These are phyloP conservation scores for Tenthredo amoena DNA, from an alignment of 2,888 invertebrate genomes.

Conservation along the genomic window DNA sequence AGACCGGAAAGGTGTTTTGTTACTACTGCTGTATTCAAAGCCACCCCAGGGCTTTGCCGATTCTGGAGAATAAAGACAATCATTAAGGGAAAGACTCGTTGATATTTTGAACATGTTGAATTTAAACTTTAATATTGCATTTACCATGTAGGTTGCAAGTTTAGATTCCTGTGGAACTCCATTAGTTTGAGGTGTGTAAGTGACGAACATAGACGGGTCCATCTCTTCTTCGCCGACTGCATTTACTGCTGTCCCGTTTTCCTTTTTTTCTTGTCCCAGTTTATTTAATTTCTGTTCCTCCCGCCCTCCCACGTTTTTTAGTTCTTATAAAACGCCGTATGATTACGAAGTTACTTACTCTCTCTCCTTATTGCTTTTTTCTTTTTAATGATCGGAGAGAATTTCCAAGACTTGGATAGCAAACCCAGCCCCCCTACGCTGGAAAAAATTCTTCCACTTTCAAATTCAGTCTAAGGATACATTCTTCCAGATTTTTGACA, in stretches of 20 bases:
- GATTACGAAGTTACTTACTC: constrained; percentile 34
- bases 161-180: constrained; percentile 92
- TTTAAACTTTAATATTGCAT: neutral
- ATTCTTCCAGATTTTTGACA: neutral
- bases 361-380: constrained; percentile 55
- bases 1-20: constrained; percentile 76
- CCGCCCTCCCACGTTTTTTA: constrained; percentile 20
- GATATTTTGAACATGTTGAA: neutral
- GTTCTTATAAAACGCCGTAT: neutral
- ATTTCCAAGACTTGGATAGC: constrained; percentile 19
- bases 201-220: constrained; percentile 87
- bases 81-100: neutral
- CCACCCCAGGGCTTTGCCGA: constrained; percentile 72
- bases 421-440: constrained; percentile 27
- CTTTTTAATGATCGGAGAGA: constrained; percentile 11
- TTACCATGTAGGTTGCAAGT: constrained; percentile 91
- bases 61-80: constrained; percentile 69
- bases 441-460: constrained; percentile 28
- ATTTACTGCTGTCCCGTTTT: constrained; percentile 69
- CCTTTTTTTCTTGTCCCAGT: constrained; percentile 5
- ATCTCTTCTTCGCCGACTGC: constrained; percentile 79
- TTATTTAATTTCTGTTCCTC: constrained; percentile 54
- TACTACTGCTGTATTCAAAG: constrained; percentile 70
- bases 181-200: constrained; percentile 83
- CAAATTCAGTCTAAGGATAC: neutral